Base-by-base conservation (phyloP, 1,140 invertebrate genomes). In the Nasonia giraulti region DNA sequence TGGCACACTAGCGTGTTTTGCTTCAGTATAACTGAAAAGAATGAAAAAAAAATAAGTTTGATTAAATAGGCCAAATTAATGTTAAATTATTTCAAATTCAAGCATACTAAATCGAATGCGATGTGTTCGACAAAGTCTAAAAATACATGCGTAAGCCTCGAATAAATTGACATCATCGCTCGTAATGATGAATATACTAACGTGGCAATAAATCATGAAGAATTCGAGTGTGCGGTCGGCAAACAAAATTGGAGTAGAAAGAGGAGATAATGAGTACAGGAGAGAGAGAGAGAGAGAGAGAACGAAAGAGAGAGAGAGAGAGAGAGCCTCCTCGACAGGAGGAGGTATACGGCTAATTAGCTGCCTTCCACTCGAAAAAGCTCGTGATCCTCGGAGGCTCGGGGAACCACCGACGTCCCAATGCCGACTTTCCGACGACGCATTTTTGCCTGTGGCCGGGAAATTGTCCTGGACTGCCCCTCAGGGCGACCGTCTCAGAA, bases 1-100 rank as follows among this genome's bases (percentile, higher is more conserved):
- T 99, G 98, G 92, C 98, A 99, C 85, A 99, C 97, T 88, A 97
- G 93, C 69, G 97, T 97, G 91, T 96, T 97, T 91, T 96, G 95
- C 93, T 97, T 97, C 93, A 97, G 95, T 91, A 99, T 97, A 95
- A 99, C 98, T 99, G 94, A 87, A 96, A 95, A 69, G 5, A 83
- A 62, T 50, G 84, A 81, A 83, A 86, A 83, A 86, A 95, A 95
- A 94, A 84, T 81, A 85, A 86, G 80, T 73, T 79, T 78, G n/a
- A 78, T 78, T 0, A 71, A 68, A 23, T 50, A 55, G 55, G 12
- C 2, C 11, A 73, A 73, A 23, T 2, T 37, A 4, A 7, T 17
- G 7, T 66, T 66, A 17, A 66, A 11, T 66, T 66, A 66, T 66
- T 66, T 66, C 20, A 66, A 37, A 37, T 4, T 66, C 12, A 66